Evolutionary conservation across 2,888 invertebrate species (phyloP).

Genomic region (Sussaba pulchella): DNA sequence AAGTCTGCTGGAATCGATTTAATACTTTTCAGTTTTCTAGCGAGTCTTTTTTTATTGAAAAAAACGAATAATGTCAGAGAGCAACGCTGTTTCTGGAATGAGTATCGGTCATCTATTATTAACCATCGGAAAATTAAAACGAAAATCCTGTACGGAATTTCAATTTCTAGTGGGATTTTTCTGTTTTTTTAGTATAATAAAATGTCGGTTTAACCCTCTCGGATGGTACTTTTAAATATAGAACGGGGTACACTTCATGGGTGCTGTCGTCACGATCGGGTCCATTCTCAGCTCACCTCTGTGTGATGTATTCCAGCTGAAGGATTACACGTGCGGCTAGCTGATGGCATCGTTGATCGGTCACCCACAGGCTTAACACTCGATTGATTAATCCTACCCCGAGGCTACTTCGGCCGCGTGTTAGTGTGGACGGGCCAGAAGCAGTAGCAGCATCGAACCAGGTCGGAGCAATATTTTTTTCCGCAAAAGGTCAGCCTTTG

Average conservation of each 20-base stretch:
- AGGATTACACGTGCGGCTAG: constrained; percentile 63
- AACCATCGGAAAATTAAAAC: neutral
- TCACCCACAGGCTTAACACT: constrained; percentile 55
- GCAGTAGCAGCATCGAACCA: constrained; percentile 20
- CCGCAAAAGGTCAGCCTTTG: constrained; percentile 45
- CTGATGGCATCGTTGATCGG: constrained; percentile 40
- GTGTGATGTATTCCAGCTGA: constrained; percentile 34
- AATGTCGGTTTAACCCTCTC: neutral
- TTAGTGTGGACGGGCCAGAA: constrained; percentile 29
- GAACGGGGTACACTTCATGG: constrained; percentile 1
- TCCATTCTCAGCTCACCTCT: constrained; percentile 5
- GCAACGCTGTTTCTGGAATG: neutral
- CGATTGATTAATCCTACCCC: constrained; percentile 58
- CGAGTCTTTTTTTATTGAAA: too few relatives aligned
- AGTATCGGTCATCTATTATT: neutral
- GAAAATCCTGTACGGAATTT: neutral
- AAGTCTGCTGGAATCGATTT: too few relatives aligned
- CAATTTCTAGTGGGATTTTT: too few relatives aligned
- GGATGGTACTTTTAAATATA: constrained; percentile 32
- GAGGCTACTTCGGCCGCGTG: constrained; percentile 25
- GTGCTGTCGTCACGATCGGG: constrained; percentile 29
- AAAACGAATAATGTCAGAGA: too few relatives aligned
- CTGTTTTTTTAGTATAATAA: neutral
- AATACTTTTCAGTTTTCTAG: too few relatives aligned
- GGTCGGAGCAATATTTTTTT: constrained; percentile 15